A percentile compares a stretch with the other conserved stretches of the same genome.
phyloP scores from a whole-genome alignment of 2,113 vertebrate species.

The Tiliqua scincoides region DNA sequence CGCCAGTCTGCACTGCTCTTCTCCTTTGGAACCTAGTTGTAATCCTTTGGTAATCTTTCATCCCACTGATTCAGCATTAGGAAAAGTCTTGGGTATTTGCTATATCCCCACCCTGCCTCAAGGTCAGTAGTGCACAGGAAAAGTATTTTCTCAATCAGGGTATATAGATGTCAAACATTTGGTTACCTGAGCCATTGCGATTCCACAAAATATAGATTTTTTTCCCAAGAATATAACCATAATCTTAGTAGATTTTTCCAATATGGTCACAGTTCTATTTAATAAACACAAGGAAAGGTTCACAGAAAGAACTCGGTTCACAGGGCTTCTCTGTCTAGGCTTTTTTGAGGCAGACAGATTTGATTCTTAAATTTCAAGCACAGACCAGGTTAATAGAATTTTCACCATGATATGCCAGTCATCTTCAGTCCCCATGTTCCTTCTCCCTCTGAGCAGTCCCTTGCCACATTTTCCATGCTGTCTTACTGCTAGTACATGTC shows the following conservation, averaged over 20 bases:
- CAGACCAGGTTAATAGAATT: background rate
- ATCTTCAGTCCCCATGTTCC: background rate
- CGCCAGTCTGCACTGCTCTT: background rate
- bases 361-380: background rate
- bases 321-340: background rate
- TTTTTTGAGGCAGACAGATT: background rate
- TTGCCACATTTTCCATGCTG: background rate
- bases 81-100: conserved; percentile 6
- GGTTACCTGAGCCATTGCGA: background rate
- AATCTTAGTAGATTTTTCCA: background rate
- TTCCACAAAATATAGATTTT: background rate
- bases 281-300: background rate
- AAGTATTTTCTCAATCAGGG: conserved; percentile 12
- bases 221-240: background rate
- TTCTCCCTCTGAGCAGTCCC: background rate
- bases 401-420: background rate
- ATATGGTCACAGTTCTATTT: background rate
- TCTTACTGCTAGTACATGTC: background rate
- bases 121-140: conserved; percentile 27
- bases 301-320: background rate
- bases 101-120: conserved; percentile 8
- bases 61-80: conserved; percentile 46
- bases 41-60: conserved; percentile 62
- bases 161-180: background rate
- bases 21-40: conserved; percentile 7